These are phyloP conservation scores for Dasypus novemcinctus DNA, from an alignment of 2,113 vertebrate genomes.

Conservation along the genomic window DNA sequence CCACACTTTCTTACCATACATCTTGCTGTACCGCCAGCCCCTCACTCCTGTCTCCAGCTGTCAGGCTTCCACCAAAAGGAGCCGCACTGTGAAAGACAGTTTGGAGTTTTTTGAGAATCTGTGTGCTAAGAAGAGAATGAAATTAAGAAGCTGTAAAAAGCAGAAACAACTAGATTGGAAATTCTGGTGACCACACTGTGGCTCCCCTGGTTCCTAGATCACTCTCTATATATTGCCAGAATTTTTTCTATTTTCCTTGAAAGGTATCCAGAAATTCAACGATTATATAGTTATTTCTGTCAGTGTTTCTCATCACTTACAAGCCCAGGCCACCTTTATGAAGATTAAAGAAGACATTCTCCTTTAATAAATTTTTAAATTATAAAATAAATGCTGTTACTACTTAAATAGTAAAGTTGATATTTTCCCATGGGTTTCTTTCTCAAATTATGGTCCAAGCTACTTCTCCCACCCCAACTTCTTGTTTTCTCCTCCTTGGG, in stretches of 20 bases:
- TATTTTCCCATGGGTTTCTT: not conserved
- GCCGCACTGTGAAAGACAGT: not conserved
- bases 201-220: not conserved
- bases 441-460: not conserved
- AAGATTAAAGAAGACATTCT: not conserved
- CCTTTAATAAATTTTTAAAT: not conserved
- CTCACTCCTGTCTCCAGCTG: not conserved
- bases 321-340: not conserved
- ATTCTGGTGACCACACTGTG: not conserved
- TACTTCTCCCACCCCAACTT: not conserved
- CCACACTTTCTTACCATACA: not conserved
- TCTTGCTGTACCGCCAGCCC: too few relatives aligned
- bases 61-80: not conserved
- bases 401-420: not conserved
- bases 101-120: not conserved
- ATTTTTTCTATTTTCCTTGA: not conserved
- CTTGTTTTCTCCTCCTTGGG: not conserved
- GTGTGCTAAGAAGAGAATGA: not conserved
- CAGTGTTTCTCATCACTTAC: not conserved
- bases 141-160: not conserved
- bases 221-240: not conserved
- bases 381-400: not conserved
- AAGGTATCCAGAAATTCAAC: not conserved
- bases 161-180: not conserved
- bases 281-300: not conserved